Conservation (phyloP, 1,140 invertebrate species). For the Odontomachus brunneus region DNA sequence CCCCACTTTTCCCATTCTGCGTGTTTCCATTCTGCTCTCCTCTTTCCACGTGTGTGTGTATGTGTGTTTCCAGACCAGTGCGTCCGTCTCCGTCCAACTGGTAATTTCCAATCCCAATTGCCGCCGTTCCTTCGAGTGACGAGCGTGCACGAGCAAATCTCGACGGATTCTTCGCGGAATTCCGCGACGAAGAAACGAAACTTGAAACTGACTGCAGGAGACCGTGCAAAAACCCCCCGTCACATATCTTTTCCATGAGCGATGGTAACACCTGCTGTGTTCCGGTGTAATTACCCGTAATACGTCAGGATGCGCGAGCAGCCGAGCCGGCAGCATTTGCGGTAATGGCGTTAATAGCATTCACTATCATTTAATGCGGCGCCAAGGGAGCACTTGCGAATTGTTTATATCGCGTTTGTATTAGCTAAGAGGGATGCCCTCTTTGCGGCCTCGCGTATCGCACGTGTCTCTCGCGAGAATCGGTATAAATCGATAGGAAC, state of each 20-base stretch:
- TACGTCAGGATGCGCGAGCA: not conserved
- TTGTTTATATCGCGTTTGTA: not conserved
- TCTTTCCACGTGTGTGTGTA: constrained; percentile 32
- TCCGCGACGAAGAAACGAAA: not conserved
- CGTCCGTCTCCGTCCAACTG: constrained; percentile 8
- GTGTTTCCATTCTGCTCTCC: constrained; percentile 36
- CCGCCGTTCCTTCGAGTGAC: constrained; percentile 12
- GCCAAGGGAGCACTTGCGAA: constrained; percentile 16
- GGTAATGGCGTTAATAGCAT: not conserved
- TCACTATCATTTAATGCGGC: not conserved
- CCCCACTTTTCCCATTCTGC: constrained; percentile 64
- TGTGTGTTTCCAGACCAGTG: not conserved
- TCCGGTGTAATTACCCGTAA: constrained; percentile 1
- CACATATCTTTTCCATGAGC: no score
- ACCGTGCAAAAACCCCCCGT: no score
- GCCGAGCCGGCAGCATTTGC: not conserved
- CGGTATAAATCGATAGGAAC: constrained; percentile 1
- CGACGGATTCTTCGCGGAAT: not conserved
- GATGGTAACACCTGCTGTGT: not conserved
- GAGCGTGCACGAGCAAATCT: constrained; percentile 27
- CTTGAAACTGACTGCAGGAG: no score
- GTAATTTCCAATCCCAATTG: constrained; percentile 54
- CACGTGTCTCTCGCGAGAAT: constrained; percentile 4
- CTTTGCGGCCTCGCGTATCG: not conserved
- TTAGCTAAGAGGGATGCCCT: not conserved